Conservation (phyloP, 2,888 invertebrate species). For the Dione vanillae region DNA sequence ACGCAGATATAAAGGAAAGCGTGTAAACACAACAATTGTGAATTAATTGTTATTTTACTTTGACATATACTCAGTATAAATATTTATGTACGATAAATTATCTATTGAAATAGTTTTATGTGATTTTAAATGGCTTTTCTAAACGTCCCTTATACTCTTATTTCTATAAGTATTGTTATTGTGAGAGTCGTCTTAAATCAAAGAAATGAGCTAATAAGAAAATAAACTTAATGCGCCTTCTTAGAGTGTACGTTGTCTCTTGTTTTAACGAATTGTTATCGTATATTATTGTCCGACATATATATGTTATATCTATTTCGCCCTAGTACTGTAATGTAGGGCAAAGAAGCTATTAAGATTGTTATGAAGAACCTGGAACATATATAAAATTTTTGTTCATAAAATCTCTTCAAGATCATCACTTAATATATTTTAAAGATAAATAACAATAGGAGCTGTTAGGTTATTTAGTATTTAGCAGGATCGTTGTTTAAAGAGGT, state of each 20-base stretch:
- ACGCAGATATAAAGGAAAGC: background rate
- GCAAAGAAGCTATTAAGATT: too few relatives aligned
- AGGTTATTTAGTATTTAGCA: too few relatives aligned
- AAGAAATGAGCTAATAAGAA: background rate
- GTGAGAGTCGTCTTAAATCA: slow-evolving; percentile 10
- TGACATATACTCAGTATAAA: background rate
- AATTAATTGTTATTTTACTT: background rate
- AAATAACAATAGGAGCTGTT: too few relatives aligned
- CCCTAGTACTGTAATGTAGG: too few relatives aligned
- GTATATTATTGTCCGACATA: too few relatives aligned
- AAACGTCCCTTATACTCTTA: too few relatives aligned
- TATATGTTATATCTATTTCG: too few relatives aligned
- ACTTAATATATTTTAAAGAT: too few relatives aligned
- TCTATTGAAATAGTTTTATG: slow-evolving; percentile 15
- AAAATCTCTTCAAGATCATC: too few relatives aligned
- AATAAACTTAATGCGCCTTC: background rate
- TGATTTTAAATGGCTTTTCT: background rate
- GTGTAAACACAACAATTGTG: background rate
- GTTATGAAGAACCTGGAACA: too few relatives aligned
- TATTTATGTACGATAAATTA: slow-evolving; percentile 7
- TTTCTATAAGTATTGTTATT: background rate
- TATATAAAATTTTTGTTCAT: too few relatives aligned
- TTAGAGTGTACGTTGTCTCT: background rate
- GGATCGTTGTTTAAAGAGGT: too few relatives aligned
- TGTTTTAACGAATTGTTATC: background rate